Conservation (phyloP, 2,113 vertebrate species). For the Vulpes lagopus region DNA sequence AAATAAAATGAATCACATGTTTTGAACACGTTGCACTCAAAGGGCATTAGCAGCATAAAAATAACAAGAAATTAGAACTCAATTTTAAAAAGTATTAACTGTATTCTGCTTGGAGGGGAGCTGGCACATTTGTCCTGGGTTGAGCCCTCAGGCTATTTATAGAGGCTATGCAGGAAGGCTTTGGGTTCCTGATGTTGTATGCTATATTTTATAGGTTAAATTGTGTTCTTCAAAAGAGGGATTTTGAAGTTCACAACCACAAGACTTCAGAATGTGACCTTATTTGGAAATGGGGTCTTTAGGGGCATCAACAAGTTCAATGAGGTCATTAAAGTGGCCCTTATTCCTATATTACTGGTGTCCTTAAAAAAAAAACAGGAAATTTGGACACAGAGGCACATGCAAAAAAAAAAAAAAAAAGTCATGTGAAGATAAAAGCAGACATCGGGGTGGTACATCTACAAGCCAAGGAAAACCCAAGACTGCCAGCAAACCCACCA, state of each 20-base stretch:
- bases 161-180: not conserved
- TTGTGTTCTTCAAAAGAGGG: not conserved
- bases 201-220: not conserved
- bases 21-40: not conserved
- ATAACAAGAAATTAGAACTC: conserved; percentile 24
- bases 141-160: conserved; percentile 9
- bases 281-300: not conserved
- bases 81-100: not conserved
- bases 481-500: not conserved
- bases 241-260: not conserved
- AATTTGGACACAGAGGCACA: not conserved
- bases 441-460: not conserved
- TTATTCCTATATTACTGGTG: not conserved
- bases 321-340: not conserved
- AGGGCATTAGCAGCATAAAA: not conserved
- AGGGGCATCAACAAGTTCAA: not conserved
- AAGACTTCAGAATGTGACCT: not conserved
- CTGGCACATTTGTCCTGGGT: not conserved
- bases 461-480: not conserved
- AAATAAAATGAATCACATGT: conserved; percentile 43
- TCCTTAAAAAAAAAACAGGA: not conserved
- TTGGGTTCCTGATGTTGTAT: not conserved
- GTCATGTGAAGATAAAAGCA: not conserved
- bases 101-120: not conserved
- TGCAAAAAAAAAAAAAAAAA: not conserved